Conservation (phyloP, 1,140 invertebrate species). For the Rhopalosiphum padi region DNA sequence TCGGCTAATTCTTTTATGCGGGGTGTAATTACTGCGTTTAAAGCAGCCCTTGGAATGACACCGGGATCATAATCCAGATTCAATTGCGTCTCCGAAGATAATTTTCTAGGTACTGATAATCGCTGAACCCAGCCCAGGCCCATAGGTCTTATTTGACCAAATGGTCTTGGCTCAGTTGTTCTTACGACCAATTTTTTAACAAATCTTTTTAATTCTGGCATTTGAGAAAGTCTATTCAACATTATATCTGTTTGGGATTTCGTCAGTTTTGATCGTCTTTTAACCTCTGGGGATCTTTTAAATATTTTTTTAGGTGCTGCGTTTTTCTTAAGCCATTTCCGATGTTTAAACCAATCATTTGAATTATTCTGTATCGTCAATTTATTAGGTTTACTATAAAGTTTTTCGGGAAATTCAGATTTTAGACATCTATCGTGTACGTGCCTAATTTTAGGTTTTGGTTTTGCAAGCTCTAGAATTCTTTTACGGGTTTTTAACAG, state of each 20-base stretch:
- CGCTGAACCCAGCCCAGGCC: neutral
- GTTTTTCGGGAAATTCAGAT: neutral
- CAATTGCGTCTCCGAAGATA: neutral
- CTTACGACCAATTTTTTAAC: neutral
- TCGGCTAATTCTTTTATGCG: neutral
- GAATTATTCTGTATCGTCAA: neutral
- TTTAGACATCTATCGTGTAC: neutral
- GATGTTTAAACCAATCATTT: neutral
- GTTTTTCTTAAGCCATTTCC: neutral
- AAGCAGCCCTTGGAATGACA: neutral
- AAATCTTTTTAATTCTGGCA: neutral
- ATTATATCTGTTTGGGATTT: neutral
- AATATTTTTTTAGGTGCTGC: neutral
- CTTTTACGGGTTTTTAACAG: neutral
- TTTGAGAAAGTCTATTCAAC: neutral
- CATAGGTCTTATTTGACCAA: neutral
- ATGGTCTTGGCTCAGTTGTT: slow-evolving; percentile 3
- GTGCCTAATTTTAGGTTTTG: neutral
- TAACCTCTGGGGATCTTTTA: neutral
- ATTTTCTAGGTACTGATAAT: neutral
- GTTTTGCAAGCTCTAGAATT: neutral
- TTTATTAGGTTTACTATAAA: neutral
- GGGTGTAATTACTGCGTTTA: neutral
- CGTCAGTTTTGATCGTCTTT: neutral
- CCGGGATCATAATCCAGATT: neutral